These are phyloP conservation scores for Spodoptera picta DNA, from an alignment of 2,888 invertebrate genomes.

Conservation along the genomic window DNA sequence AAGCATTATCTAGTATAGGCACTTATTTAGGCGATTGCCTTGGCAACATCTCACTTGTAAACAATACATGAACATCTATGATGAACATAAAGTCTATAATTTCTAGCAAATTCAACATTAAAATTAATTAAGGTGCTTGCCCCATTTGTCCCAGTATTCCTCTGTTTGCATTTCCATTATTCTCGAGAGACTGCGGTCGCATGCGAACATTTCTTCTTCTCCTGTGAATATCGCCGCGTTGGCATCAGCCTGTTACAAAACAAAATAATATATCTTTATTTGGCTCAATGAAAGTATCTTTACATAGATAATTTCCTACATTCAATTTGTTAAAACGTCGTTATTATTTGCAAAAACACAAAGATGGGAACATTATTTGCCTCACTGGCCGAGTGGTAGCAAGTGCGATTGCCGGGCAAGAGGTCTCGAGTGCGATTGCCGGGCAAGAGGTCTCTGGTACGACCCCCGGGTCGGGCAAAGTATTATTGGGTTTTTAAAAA, in stretches of 20 bases:
- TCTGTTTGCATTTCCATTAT: constrained; percentile 98
- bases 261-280: constrained; percentile 10
- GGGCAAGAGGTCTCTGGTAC: no score
- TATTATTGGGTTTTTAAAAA: no score
- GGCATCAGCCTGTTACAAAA: constrained; percentile 90
- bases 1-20: constrained; percentile 43
- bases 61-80: constrained; percentile 11
- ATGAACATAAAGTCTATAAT: constrained; percentile 31
- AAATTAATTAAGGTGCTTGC: constrained; percentile 78
- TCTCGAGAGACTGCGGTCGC: constrained; percentile 97
- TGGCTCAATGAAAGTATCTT: not conserved
- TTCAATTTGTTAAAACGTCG: no score
- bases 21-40: constrained; percentile 36
- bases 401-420: no score
- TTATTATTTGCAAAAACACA: not conserved
- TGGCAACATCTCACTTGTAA: constrained; percentile 31
- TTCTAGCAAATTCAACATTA: constrained; percentile 7
- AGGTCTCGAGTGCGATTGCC: no score
- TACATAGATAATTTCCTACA: no score
- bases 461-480: no score
- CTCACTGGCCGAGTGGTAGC: no score
- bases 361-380: not conserved
- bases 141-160: constrained; percentile 97
- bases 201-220: constrained; percentile 99
- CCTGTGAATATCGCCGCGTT: constrained; percentile 98